Base-by-base conservation (phyloP, 1,140 invertebrate species). In the Drosophila sturtevanti region DNA sequence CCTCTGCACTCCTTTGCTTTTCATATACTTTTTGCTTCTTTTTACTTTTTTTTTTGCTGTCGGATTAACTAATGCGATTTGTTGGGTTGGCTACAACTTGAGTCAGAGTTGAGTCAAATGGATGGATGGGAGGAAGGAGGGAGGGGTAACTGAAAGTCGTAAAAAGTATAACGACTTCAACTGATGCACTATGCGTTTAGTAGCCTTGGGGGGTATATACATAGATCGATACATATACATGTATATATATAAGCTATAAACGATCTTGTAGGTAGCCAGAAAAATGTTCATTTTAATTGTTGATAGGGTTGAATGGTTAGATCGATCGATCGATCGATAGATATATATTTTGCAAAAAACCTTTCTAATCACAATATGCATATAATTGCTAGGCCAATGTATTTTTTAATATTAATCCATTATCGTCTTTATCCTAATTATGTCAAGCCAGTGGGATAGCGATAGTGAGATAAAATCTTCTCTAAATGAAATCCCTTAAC, bases 1-100 rank as follows among this genome's bases (percentile, higher is more conserved):
- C 4, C 37, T 16, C 10, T 18, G 51, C 35, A n/a, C 22, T 59
- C 55, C 18, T 2, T 24, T 59, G 16, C 1, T 55, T 58, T n/a
- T 65, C 18, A 60, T 75, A n/a, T n/a, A n/a, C n/a, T 67, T 68
- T 59, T 85, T 72, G 78, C 65, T 48, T 16, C 16, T 48, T 87
- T 75, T 87, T 75, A 78, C 78, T 87, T 65, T 48, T 16, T 18
- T 48, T 87, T 75, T 87, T 75, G 86, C 81, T 87, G 81, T 81
- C 81, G 81, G 81, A 86, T 86, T 86, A 86, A 86, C 81, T 86
- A 86, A 86, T 86, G 82, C 81, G 81, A 86, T 86, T 86, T 86
- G 80, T 68, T 76, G 78, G 72, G 37, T 75, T 62, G 55, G 64
- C 38, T 44, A 21, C 44, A 35, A 59, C 38, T 18, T 21, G 37